Percentiles rank a stretch among this genome's conserved stretches.
Evolutionary conservation across 37 sponge, comb jelly and placozoan species (phyloP).

Genomic region (Oopsacas minuta): DNA sequence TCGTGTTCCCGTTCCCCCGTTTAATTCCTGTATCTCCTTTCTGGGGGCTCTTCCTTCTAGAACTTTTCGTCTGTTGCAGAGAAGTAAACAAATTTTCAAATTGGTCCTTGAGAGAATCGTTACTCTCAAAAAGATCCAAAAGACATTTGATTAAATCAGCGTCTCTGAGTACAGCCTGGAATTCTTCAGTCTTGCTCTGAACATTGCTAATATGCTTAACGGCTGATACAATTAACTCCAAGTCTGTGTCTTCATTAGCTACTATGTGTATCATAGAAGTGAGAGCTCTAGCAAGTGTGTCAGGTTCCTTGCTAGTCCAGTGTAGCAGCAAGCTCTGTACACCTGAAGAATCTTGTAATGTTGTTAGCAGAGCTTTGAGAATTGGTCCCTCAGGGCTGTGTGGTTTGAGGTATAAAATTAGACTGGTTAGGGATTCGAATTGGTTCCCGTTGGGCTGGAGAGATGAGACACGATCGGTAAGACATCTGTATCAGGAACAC

Average conservation of each 20-base stretch:
- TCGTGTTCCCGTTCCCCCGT: background rate
- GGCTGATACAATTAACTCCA: background rate
- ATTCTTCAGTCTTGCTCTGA: background rate
- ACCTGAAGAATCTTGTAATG: background rate
- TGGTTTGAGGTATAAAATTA: background rate
- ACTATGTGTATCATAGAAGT: background rate
- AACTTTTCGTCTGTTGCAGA: background rate
- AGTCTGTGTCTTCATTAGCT: background rate
- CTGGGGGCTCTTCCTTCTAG: background rate
- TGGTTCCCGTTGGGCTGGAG: background rate
- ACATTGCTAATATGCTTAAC: background rate
- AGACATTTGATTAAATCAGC: background rate
- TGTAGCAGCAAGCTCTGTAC: conserved; percentile 1
- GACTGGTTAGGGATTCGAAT: background rate
- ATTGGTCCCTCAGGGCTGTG: background rate
- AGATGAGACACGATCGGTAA: background rate
- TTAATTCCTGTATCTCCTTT: background rate
- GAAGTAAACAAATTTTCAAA: background rate
- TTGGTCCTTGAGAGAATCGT: background rate
- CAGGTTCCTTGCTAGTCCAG: background rate
- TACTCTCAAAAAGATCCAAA: background rate
- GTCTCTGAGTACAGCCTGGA: background rate
- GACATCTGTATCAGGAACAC: background rate
- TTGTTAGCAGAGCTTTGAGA: background rate
- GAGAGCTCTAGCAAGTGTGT: background rate